These are phyloP conservation scores for Catostylus mosaicus DNA, from an alignment of 30 jellyfish, hydroid and myxozoan species.

Conservation along the genomic window DNA sequence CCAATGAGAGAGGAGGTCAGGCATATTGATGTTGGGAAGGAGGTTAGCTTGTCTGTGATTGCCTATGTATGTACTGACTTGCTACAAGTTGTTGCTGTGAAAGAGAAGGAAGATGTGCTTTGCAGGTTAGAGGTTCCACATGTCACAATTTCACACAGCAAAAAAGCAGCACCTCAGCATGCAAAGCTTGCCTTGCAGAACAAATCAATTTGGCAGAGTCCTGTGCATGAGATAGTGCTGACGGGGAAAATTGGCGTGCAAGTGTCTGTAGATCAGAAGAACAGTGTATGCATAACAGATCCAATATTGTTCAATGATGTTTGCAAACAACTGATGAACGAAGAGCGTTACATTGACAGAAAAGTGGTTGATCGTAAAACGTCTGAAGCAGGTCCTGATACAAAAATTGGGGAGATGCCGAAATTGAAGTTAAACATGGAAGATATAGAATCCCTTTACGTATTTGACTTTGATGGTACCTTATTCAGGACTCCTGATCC, in stretches of 20 bases:
- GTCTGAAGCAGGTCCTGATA: not conserved
- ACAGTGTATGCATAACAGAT: constrained; percentile 60
- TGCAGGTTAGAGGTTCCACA: constrained; percentile 82
- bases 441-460: constrained; percentile 50
- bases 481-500: constrained; percentile 92
- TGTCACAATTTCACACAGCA: constrained; percentile 80
- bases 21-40: constrained; percentile 78
- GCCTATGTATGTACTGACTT: constrained; percentile 74
- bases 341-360: not conserved
- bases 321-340: not conserved
- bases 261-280: constrained; percentile 64
- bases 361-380: not conserved
- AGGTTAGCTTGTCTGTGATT: constrained; percentile 45
- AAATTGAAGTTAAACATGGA: constrained; percentile 53
- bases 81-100: constrained; percentile 84
- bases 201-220: constrained; percentile 56
- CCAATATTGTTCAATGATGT: constrained; percentile 9
- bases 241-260: constrained; percentile 93
- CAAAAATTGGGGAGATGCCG: constrained; percentile 2
- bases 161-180: constrained; percentile 75
- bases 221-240: constrained; percentile 55
- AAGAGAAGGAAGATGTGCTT: constrained; percentile 43
- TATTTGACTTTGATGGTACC: constrained; percentile 96
- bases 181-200: constrained; percentile 51
- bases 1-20: constrained; percentile 73